phyloP scores from a whole-genome alignment of 2,888 invertebrate genomes.

The Limnephilus rhombicus region DNA sequence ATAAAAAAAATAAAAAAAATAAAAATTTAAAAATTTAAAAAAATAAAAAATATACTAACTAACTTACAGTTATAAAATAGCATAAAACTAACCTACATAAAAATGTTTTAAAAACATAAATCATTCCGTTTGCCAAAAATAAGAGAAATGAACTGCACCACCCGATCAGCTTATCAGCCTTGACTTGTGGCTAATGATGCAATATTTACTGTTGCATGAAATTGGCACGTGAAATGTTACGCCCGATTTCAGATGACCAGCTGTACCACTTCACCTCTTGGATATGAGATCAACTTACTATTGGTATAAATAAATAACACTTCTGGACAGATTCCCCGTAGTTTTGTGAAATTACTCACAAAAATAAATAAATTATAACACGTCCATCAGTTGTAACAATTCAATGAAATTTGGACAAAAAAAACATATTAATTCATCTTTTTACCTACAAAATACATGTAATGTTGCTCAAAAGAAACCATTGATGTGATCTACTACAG shows the following conservation, averaged over 20 bases:
- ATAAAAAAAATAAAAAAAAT: too few relatives aligned
- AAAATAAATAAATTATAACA: too few relatives aligned
- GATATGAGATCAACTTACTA: not conserved
- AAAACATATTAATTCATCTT: too few relatives aligned
- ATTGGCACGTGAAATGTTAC: not conserved
- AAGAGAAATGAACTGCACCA: not conserved
- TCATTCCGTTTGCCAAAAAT: not conserved
- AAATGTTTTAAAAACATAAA: not conserved
- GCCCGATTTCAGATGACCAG: not conserved
- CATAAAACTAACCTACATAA: too few relatives aligned
- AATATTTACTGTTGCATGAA: conserved; percentile 1
- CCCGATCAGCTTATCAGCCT: not conserved
- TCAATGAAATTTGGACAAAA: too few relatives aligned
- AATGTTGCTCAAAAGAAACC: not conserved
- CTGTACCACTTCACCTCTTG: not conserved
- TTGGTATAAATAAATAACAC: not conserved
- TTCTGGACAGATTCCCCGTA: not conserved
- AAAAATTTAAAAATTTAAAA: too few relatives aligned
- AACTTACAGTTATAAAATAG: too few relatives aligned
- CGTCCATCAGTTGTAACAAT: not conserved
- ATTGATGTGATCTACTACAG: not conserved
- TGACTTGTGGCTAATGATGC: not conserved
- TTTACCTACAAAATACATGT: too few relatives aligned
- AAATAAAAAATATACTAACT: too few relatives aligned
- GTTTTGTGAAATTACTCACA: not conserved